These are phyloP conservation scores for Lagria hirta DNA, from an alignment of 2,888 invertebrate species.

Conservation along the genomic window DNA sequence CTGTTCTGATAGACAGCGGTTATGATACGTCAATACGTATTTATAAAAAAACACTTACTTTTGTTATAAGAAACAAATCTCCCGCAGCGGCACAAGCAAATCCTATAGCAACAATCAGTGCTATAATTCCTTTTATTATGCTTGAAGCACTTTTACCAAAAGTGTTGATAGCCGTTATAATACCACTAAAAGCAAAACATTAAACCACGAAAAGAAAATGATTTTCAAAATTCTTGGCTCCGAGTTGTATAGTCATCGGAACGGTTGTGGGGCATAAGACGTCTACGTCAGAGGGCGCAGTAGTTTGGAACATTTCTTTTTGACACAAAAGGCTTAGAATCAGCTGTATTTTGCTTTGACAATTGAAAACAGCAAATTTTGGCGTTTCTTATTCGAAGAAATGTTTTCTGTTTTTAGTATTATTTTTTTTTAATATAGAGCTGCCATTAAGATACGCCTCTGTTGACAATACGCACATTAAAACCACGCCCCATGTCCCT, in stretches of 20 bases:
- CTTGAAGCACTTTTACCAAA: conserved; percentile 59
- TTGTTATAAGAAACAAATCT: conserved; percentile 81
- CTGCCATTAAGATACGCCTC: too few relatives aligned
- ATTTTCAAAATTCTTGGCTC: conserved; percentile 1
- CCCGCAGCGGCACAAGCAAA: conserved; percentile 75
- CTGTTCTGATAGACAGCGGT: too few relatives aligned
- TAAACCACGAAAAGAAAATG: conserved; percentile 8
- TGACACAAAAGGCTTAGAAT: too few relatives aligned
- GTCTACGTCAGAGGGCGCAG: too few relatives aligned
- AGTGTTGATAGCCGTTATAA: conserved; percentile 71
- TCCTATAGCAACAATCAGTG: conserved; percentile 75
- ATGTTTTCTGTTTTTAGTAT: too few relatives aligned
- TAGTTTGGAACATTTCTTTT: too few relatives aligned
- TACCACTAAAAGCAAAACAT: conserved; percentile 62
- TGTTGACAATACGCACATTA: too few relatives aligned
- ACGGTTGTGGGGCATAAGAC: too few relatives aligned
- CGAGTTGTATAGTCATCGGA: not conserved
- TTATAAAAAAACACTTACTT: conserved; percentile 63
- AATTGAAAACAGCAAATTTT: conserved; percentile 10
- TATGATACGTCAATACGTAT: too few relatives aligned
- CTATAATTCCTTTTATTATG: conserved; percentile 75
- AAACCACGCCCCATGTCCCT: too few relatives aligned
- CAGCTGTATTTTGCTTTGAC: conserved; percentile 10
- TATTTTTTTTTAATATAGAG: too few relatives aligned
- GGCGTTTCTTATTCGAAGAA: too few relatives aligned